Evolutionary conservation across 2,888 invertebrate species (phyloP).

Genomic region (Ceramica pisi): DNA sequence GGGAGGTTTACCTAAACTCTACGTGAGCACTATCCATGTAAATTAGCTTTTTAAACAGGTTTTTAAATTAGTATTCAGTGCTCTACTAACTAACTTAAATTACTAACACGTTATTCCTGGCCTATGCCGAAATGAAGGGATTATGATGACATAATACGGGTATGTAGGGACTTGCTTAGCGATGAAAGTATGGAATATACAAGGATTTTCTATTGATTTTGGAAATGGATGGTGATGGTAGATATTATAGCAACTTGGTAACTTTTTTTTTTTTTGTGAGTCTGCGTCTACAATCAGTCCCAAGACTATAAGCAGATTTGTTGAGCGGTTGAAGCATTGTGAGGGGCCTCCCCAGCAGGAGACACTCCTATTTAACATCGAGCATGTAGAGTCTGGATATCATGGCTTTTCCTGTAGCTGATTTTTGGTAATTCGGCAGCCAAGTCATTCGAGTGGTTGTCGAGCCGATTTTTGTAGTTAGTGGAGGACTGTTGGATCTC

Average conservation of each 20-base stretch:
- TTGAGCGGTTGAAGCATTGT: too few relatives aligned
- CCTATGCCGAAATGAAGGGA: not conserved
- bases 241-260: not conserved
- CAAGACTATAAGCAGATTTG: too few relatives aligned
- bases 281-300: too few relatives aligned
- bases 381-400: too few relatives aligned
- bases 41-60: conserved; percentile 21
- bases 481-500: too few relatives aligned
- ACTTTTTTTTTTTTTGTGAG: too few relatives aligned
- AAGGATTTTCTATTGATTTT: conserved; percentile 38
- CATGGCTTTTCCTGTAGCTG: too few relatives aligned
- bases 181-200: conserved; percentile 6
- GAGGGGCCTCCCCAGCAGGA: too few relatives aligned
- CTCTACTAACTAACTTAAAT: not conserved
- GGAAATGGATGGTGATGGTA: not conserved
- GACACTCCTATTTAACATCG: too few relatives aligned
- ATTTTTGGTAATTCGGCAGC: too few relatives aligned
- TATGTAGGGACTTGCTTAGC: not conserved
- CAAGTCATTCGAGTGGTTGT: too few relatives aligned
- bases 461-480: too few relatives aligned
- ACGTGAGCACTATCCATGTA: conserved; percentile 8
- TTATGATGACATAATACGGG: not conserved
- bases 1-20: not conserved
- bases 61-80: conserved; percentile 19
- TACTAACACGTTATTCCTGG: not conserved